Evolutionary conservation across 2,888 invertebrate species (phyloP).

Genomic region (Trichogramma dendrolimi): DNA sequence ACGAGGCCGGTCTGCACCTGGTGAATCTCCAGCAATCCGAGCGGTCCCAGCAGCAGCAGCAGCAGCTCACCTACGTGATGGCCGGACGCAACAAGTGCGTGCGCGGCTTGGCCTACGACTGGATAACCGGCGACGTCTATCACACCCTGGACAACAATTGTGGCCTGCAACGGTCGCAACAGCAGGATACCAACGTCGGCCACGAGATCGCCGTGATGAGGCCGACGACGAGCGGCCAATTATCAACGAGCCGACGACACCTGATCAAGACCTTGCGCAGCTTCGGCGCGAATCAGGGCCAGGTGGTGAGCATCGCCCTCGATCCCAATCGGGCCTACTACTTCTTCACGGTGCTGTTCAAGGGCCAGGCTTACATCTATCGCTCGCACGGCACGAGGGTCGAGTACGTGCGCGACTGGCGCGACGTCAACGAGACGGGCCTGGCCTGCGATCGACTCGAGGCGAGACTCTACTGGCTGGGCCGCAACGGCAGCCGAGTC

Average conservation of each 20-base stretch:
- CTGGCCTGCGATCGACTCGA: constrained; percentile 7
- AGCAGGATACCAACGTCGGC: background rate
- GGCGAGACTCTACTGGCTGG: constrained; percentile 14
- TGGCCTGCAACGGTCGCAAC: background rate
- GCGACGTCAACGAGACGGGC: constrained; percentile 9
- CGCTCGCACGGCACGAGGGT: constrained; percentile 1
- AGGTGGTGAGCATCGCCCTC: constrained; percentile 3
- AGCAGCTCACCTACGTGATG: background rate
- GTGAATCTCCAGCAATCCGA: background rate
- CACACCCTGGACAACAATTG: constrained; percentile 12
- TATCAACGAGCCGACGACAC: background rate
- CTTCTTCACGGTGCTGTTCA: constrained; percentile 14
- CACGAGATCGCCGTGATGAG: background rate
- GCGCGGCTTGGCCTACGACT: constrained; percentile 12
- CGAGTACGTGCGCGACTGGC: background rate
- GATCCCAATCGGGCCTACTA: constrained; percentile 10
- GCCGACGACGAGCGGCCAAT: background rate
- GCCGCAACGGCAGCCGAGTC: background rate
- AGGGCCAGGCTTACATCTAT: constrained; percentile 1
- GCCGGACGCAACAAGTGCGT: constrained; percentile 1
- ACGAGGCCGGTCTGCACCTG: constrained; percentile 5
- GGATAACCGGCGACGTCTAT: constrained; percentile 19
- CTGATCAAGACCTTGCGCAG: constrained; percentile 3
- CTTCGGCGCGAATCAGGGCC: background rate
- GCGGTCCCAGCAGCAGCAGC: no score